phyloP scores from a whole-genome alignment of 2,113 vertebrate genomes.

The Bos indicus region DNA sequence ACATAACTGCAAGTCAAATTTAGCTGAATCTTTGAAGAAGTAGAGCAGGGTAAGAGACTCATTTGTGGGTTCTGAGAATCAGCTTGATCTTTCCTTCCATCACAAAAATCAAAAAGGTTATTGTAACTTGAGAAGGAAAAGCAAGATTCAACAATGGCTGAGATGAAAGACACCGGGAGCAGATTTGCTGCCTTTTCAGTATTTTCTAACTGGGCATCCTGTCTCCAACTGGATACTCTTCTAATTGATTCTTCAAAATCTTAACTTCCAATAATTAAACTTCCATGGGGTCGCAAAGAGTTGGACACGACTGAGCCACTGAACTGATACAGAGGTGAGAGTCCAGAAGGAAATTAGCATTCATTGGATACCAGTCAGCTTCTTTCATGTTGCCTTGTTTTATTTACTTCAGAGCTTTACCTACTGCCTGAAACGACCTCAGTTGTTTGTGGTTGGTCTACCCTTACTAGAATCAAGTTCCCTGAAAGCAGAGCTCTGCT shows the following conservation, averaged over 20 bases:
- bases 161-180: too few relatives aligned
- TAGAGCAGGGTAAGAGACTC: too few relatives aligned
- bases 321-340: background rate
- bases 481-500: background rate
- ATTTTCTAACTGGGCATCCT: slow-evolving; percentile 49
- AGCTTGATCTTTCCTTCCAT: too few relatives aligned
- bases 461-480: too few relatives aligned
- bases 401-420: background rate
- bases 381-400: background rate
- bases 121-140: too few relatives aligned
- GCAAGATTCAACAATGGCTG: too few relatives aligned
- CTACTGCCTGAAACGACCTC: background rate
- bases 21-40: too few relatives aligned
- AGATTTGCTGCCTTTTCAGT: too few relatives aligned
- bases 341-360: background rate
- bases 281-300: background rate
- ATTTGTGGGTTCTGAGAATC: too few relatives aligned
- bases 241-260: slow-evolving; percentile 61
- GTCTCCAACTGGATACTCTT: slow-evolving; percentile 41
- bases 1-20: background rate
- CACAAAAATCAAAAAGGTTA: too few relatives aligned
- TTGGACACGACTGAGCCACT: background rate
- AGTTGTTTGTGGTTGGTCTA: background rate
- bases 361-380: background rate
- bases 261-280: slow-evolving; percentile 55